Evolutionary conservation across 2,888 invertebrate species (phyloP), one percentile per base, ranked within the genome.

Genomic region (Iphiclides podalirius): DNA sequence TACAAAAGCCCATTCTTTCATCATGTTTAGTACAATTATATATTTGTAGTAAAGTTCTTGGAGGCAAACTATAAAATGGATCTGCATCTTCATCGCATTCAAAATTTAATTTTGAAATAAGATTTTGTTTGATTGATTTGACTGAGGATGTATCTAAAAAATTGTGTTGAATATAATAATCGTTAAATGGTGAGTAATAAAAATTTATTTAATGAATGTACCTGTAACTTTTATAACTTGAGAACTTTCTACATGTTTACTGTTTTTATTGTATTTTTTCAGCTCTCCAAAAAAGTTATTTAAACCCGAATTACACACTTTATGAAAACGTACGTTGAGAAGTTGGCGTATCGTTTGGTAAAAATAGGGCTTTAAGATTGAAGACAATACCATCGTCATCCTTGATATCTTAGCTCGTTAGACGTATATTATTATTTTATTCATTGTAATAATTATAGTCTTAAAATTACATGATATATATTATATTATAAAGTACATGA

Each of bases 51-150:
- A 89, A 70, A 40, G 73, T 73, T 55, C 61, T 73, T 1, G 76
- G 23, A 1, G 90, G 78, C 31, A 91, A 63, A 37, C 80, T 77
- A 52, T 89, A 68, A 58, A 91, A 90, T 0, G 91, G 90, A 23
- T 80, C 59, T 50, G 90, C 89, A 72, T 92, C 89, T 60, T 90
- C 85, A 0, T 82, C 60, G 45, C 81, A 76, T 36, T 66, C 62
- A 44, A 90, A 79, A 44, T 88, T 79, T 52, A 91, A 69, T 14
- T 70, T 57, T 13, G 68, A 64, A 20, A 92, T 63, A 3, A 90
- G 52, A 16, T 70, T 63, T 8, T 80, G 58, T 67, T 90, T 91
- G 1, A 57, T 53, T 45, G 57, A 41, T 57, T 70, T 56, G 40
- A 60, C 77, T 79, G 55, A 17, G 71, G 63, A 37, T 52, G 1